These are phyloP conservation scores for Lepidurus couesii DNA, from an alignment of 1,140 invertebrate species.

Conservation along the genomic window DNA sequence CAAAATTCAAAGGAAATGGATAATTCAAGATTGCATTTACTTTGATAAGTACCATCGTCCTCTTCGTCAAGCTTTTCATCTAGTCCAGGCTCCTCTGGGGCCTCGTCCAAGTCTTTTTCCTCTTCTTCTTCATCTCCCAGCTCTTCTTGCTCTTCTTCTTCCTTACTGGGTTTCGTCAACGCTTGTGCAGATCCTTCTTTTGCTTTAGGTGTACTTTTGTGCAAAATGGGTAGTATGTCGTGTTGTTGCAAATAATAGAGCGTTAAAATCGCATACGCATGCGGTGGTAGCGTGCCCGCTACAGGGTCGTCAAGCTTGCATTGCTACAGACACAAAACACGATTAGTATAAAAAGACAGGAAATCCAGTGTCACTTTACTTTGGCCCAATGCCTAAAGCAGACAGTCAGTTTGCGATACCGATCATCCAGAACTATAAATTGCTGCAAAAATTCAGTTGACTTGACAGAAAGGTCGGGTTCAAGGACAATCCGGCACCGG, in stretches of 20 bases:
- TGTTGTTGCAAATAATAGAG: conserved; percentile 32
- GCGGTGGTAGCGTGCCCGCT: conserved; percentile 17
- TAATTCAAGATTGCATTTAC: background rate
- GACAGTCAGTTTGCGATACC: background rate
- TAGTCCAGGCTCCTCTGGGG: background rate
- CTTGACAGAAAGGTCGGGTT: background rate
- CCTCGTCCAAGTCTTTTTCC: background rate
- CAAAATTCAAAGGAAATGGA: background rate
- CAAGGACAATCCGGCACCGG: background rate
- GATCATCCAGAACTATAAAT: background rate
- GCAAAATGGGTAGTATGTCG: conserved; percentile 27
- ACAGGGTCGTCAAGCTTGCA: conserved; percentile 29
- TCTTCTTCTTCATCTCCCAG: background rate
- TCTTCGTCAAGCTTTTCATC: conserved; percentile 20
- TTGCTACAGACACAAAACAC: background rate
- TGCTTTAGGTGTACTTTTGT: background rate
- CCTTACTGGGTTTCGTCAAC: background rate
- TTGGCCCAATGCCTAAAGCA: background rate
- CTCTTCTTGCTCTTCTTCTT: background rate
- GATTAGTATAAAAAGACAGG: background rate
- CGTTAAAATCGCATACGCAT: conserved; percentile 30
- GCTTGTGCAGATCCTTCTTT: conserved; percentile 8
- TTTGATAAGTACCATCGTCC: conserved; percentile 25
- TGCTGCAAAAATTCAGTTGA: background rate
- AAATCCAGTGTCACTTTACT: background rate